Evolutionary conservation across 2,888 invertebrate species (phyloP).

Genomic region (Macaria liturata): DNA sequence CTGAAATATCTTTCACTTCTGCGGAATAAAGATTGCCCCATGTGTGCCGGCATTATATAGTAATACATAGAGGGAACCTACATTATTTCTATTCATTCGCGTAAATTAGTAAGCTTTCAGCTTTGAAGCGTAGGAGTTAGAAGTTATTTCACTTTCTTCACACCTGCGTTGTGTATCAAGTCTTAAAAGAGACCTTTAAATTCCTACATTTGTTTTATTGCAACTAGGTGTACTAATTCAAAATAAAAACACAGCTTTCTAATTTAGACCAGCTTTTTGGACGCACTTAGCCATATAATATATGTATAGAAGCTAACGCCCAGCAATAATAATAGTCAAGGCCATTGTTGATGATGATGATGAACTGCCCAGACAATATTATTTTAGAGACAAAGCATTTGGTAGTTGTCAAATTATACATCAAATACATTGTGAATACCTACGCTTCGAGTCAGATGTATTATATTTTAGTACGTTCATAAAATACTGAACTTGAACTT

Average conservation of each 20-base stretch:
- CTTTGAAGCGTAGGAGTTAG: constrained; percentile 46
- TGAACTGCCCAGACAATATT: no score
- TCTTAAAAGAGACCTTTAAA: constrained; percentile 33
- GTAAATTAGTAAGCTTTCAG: constrained; percentile 57
- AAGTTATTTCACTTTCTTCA: constrained; percentile 51
- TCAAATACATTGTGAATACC: no score
- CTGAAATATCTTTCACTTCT: constrained; percentile 71
- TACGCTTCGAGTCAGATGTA: no score
- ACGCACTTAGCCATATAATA: no score
- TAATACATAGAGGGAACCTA: constrained; percentile 60
- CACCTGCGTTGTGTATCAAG: constrained; percentile 46
- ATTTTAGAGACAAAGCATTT: no score
- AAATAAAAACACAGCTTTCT: constrained; percentile 10
- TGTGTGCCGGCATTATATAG: constrained; percentile 60
- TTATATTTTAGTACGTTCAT: no score
- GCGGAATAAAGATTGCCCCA: constrained; percentile 69
- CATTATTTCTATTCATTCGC: constrained; percentile 56
- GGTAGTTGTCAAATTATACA: no score
- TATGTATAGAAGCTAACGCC: no score
- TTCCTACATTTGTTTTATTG: constrained; percentile 29
- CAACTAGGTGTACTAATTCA: constrained; percentile 30
- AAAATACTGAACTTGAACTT: background rate
- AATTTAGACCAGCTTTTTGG: no score
- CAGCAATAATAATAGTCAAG: no score
- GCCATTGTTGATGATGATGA: no score